phyloP scores from a whole-genome alignment of 2,113 vertebrate species.

The Urocolius indicus region DNA sequence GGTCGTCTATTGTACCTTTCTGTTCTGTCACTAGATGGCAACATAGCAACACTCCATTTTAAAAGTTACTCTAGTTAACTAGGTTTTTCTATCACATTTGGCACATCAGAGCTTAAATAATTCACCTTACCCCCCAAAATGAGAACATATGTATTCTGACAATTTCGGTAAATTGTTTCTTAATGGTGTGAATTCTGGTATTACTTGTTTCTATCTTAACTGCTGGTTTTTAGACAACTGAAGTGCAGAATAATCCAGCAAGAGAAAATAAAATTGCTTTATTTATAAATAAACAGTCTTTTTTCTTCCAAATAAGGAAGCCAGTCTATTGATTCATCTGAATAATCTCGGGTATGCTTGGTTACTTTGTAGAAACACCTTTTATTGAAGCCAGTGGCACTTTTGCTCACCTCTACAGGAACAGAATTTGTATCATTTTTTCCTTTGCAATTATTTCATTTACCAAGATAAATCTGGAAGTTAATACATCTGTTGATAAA shows the following conservation, averaged over 20 bases:
- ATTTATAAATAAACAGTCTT: background rate
- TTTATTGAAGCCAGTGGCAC: background rate
- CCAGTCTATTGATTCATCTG: background rate
- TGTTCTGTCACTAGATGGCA: slow-evolving; percentile 58
- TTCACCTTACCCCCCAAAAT: background rate
- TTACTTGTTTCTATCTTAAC: background rate
- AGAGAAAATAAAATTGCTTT: background rate
- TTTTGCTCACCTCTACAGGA: background rate
- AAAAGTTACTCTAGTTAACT: background rate
- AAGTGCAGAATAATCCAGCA: background rate
- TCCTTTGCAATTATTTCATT: background rate
- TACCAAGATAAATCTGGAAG: background rate
- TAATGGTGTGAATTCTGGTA: background rate
- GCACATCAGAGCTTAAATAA: background rate
- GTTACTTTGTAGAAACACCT: background rate
- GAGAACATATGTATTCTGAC: background rate
- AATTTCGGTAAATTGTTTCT: background rate
- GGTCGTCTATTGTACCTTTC: background rate
- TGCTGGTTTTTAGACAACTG: background rate
- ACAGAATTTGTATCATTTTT: background rate
- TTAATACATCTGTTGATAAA: background rate
- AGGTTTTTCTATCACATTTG: background rate
- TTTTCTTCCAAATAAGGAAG: background rate
- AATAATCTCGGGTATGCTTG: background rate
- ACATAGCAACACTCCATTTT: background rate